A percentile compares a stretch with the other conserved stretches of the same genome.
Conservation (phyloP, 2,888 invertebrate genomes). For the Urechis unicinctus region DNA sequence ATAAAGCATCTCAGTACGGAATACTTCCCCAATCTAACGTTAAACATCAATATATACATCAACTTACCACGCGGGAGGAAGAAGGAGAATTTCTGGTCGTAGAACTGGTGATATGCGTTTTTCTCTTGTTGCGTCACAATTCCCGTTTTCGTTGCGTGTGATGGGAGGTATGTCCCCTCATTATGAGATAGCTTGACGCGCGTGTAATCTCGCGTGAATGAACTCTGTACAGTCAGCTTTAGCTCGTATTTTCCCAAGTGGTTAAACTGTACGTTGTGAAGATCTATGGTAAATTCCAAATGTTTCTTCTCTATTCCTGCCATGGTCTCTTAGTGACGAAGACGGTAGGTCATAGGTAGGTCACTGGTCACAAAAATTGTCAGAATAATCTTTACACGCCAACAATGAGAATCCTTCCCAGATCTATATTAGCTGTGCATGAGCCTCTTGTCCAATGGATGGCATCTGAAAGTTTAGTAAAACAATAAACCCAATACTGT, state of each 20-base stretch:
- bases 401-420: too few relatives aligned
- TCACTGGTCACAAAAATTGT: too few relatives aligned
- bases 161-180: not conserved
- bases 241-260: slow-evolving; percentile 32
- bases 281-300: slow-evolving; percentile 31
- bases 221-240: slow-evolving; percentile 28
- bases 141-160: not conserved
- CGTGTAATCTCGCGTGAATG: slow-evolving; percentile 28
- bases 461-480: too few relatives aligned
- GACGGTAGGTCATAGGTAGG: too few relatives aligned
- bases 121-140: not conserved
- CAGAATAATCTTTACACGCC: too few relatives aligned
- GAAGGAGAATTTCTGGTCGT: slow-evolving; percentile 32
- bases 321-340: not conserved
- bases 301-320: slow-evolving; percentile 25
- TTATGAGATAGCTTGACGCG: slow-evolving; percentile 12
- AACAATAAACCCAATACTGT: too few relatives aligned
- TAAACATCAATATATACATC: too few relatives aligned
- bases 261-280: slow-evolving; percentile 36
- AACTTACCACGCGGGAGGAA: slow-evolving; percentile 33
- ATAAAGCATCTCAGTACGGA: too few relatives aligned
- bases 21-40: too few relatives aligned
- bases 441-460: too few relatives aligned
- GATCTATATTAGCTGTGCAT: too few relatives aligned
- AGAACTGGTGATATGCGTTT: slow-evolving; percentile 16